Conservation (phyloP, 2,797 vertebrate genomes). For the Channa striata region DNA sequence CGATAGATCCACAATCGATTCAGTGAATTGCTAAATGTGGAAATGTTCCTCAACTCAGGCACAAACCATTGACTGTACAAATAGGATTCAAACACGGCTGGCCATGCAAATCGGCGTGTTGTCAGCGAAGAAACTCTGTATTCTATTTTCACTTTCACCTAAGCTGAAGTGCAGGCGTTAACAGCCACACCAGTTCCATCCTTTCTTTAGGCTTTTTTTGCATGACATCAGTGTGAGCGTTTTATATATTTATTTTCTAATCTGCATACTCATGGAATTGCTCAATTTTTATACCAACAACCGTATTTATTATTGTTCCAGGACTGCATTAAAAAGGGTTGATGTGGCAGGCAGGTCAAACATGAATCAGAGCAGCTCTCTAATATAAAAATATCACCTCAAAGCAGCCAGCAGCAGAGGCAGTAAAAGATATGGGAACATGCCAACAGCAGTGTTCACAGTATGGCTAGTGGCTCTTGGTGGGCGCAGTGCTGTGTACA, state of each 20-base stretch:
- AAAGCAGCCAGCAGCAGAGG: constrained; percentile 58
- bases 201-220: constrained; percentile 52
- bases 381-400: constrained; percentile 71
- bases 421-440: constrained; percentile 63
- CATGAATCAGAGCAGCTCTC: constrained; percentile 67
- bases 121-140: constrained; percentile 14
- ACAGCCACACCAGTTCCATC: constrained; percentile 16
- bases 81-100: constrained; percentile 35
- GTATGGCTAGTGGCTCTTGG: constrained; percentile 27
- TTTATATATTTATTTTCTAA: constrained; percentile 49
- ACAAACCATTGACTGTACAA: constrained; percentile 42
- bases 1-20: constrained; percentile 26
- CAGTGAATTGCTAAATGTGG: constrained; percentile 38
- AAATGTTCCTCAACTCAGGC: constrained; percentile 38
- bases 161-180: constrained; percentile 50
- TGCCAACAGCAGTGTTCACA: constrained; percentile 43
- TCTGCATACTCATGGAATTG: constrained; percentile 47
- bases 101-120: constrained; percentile 53
- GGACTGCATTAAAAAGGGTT: constrained; percentile 41
- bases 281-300: constrained; percentile 58
- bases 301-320: constrained; percentile 59
- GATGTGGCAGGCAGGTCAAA: constrained; percentile 67
- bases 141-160: constrained; percentile 42
- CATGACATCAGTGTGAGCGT: constrained; percentile 45
- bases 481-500: constrained; percentile 19